These are phyloP conservation scores for Pachycephus smyrnensis DNA, from an alignment of 2,888 invertebrate genomes.

Conservation along the genomic window DNA sequence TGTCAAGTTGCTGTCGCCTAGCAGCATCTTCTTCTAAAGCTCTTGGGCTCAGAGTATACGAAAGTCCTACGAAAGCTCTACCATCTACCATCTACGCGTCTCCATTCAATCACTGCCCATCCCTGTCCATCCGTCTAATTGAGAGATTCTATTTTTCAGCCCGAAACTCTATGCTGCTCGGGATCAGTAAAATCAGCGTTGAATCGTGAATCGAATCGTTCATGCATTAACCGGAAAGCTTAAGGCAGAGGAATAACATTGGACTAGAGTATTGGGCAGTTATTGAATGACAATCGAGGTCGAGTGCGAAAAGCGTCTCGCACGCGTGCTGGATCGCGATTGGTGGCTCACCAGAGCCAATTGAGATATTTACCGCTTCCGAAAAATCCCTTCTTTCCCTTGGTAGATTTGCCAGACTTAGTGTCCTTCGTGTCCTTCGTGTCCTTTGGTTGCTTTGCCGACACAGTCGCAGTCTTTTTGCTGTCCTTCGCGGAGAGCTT, in stretches of 20 bases:
- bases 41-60: conserved; percentile 7
- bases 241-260: background rate
- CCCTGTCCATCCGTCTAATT: too few species aligned
- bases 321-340: too few species aligned
- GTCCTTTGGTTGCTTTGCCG: conserved; percentile 34
- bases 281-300: conserved; percentile 32
- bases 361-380: conserved; percentile 83
- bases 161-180: too few species aligned
- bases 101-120: too few species aligned
- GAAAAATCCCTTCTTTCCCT: conserved; percentile 86
- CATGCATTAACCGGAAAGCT: too few species aligned
- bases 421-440: conserved; percentile 53
- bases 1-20: conserved; percentile 31
- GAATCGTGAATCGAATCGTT: too few species aligned
- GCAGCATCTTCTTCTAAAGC: background rate
- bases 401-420: conserved; percentile 69
- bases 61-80: too few species aligned
- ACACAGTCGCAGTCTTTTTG: conserved; percentile 55
- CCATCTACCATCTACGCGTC: too few species aligned
- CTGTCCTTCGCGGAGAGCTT: conserved; percentile 68
- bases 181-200: too few species aligned
- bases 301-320: too few species aligned
- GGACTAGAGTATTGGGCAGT: conserved; percentile 42
- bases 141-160: too few species aligned
- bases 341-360: conserved; percentile 78